phyloP scores from a whole-genome alignment of 2,113 vertebrate species.

The Galbula dea region DNA sequence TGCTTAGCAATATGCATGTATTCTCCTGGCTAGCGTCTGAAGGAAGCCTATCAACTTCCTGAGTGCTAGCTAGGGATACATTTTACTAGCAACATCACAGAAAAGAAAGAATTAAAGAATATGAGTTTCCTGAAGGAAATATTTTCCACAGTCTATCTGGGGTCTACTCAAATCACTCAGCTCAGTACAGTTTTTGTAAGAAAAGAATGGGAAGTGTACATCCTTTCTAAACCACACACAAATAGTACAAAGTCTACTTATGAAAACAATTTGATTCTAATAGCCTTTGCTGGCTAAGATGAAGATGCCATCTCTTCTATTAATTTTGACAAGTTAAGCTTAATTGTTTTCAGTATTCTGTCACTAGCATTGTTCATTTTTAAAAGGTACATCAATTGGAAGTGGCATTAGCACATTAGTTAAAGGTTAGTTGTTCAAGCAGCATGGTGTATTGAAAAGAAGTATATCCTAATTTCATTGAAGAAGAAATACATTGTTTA shows the following conservation, averaged over 20 bases:
- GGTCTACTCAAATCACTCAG: not conserved
- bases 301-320: constrained; percentile 42
- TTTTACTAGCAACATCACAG: not conserved
- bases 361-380: constrained; percentile 58
- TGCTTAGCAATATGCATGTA: not conserved
- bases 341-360: constrained; percentile 65
- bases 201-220: not conserved
- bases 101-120: not conserved
- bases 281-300: not conserved
- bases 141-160: not conserved
- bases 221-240: not conserved
- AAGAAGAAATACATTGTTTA: not conserved
- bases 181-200: not conserved
- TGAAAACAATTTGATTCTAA: constrained; percentile 11
- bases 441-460: not conserved
- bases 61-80: not conserved
- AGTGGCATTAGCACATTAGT: constrained; percentile 53
- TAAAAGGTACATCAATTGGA: constrained; percentile 46
- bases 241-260: not conserved
- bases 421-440: constrained; percentile 60
- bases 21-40: not conserved
- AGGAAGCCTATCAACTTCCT: not conserved
- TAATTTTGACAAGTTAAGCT: constrained; percentile 63
- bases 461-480: not conserved
- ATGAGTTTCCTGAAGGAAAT: not conserved